Conservation (phyloP, 2,113 vertebrate species). For the Herpailurus yagouaroundi region DNA sequence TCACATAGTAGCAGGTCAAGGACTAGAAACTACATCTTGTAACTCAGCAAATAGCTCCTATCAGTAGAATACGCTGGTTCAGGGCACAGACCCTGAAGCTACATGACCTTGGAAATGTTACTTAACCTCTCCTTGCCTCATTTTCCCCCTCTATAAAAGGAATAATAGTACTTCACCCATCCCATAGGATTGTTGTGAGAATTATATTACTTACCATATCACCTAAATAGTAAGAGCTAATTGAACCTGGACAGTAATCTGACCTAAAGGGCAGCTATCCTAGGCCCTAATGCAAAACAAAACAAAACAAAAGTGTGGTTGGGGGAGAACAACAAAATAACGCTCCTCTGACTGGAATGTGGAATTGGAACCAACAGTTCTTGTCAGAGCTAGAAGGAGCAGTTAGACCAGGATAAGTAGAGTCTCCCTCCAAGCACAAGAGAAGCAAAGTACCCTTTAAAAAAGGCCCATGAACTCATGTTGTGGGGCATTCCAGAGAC, state of each 20-base stretch:
- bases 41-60: not conserved
- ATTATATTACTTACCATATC: not conserved
- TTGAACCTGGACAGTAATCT: not conserved
- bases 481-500: not conserved
- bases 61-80: not conserved
- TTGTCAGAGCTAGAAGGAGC: not conserved
- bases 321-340: not conserved
- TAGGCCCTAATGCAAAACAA: not conserved
- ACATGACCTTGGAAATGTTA: not conserved
- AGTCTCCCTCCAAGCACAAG: not conserved
- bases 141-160: not conserved
- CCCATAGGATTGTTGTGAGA: not conserved
- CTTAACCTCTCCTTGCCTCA: not conserved
- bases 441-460: not conserved
- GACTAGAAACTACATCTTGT: not conserved
- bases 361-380: not conserved
- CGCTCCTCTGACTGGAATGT: not conserved
- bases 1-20: not conserved
- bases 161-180: not conserved
- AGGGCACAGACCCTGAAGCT: not conserved
- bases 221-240: not conserved
- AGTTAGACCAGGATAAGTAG: not conserved
- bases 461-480: not conserved
- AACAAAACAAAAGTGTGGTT: not conserved
- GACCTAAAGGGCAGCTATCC: not conserved